Evolutionary conservation across 2,113 vertebrate genomes (phyloP).

Genomic region (Triplophysa rosa): DNA sequence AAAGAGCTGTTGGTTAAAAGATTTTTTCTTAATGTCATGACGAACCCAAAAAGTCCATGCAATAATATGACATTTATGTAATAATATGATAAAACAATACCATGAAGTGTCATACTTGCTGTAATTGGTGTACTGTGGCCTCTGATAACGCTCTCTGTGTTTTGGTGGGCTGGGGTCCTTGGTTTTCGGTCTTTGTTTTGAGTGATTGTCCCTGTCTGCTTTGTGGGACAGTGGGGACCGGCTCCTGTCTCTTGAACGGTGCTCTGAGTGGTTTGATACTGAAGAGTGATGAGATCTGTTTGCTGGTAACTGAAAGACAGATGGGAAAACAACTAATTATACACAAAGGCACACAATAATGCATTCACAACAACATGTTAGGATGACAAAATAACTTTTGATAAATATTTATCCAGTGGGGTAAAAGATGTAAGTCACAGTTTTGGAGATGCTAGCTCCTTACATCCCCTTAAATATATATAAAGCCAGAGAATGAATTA

Average conservation of each 20-base stretch:
- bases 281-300: constrained; percentile 56
- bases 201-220: constrained; percentile 51
- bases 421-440: too few relatives aligned
- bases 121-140: constrained; percentile 69
- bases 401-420: background rate
- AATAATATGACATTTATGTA: background rate
- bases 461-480: background rate
- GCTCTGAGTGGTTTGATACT: constrained; percentile 45
- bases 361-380: background rate
- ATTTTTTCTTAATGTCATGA: too few relatives aligned
- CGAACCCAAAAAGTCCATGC: background rate
- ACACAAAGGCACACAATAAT: background rate
- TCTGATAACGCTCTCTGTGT: constrained; percentile 68
- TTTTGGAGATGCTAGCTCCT: too few relatives aligned
- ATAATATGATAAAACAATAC: background rate
- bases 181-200: constrained; percentile 62
- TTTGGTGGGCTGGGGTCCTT: constrained; percentile 72
- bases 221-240: constrained; percentile 63
- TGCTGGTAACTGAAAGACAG: constrained; percentile 57
- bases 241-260: constrained; percentile 58
- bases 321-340: background rate
- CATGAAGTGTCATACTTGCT: constrained; percentile 72
- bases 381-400: background rate
- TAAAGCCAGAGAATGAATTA: background rate
- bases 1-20: too few relatives aligned